Conservation (phyloP, 2,888 invertebrate genomes). For the Tipula vernalis region DNA sequence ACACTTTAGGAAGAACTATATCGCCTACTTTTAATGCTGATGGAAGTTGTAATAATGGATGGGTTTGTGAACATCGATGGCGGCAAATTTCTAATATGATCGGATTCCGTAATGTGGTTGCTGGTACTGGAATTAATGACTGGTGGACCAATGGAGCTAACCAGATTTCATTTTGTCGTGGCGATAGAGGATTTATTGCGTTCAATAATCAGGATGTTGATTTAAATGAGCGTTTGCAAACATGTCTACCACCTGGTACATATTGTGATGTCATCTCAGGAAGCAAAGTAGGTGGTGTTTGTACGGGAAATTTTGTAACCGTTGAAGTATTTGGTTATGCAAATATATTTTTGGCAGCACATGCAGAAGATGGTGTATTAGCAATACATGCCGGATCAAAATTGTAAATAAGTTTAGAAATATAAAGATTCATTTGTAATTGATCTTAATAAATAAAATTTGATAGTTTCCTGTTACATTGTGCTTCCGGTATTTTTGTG, state of each 20-base stretch:
- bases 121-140: constrained; percentile 38
- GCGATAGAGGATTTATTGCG: constrained; percentile 54
- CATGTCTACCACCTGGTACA: constrained; percentile 44
- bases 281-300: constrained; percentile 28
- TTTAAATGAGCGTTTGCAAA: constrained; percentile 38
- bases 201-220: constrained; percentile 53
- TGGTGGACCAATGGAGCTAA: constrained; percentile 68
- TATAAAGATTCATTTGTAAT: too few species aligned
- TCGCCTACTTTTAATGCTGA: constrained; percentile 47
- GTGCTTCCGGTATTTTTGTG: too few species aligned
- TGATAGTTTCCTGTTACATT: too few species aligned
- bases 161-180: constrained; percentile 69
- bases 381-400: constrained; percentile 14
- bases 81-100: constrained; percentile 62
- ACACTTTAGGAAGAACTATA: constrained; percentile 35
- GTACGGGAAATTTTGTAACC: constrained; percentile 36
- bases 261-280: constrained; percentile 62
- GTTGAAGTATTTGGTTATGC: constrained; percentile 13
- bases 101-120: constrained; percentile 51
- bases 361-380: constrained; percentile 12
- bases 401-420: neutral
- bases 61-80: constrained; percentile 73
- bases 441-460: too few species aligned
- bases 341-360: neutral
- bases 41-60: constrained; percentile 49